phyloP scores from a whole-genome alignment of 2,113 vertebrate species.

The Monarcha castaneiventris region DNA sequence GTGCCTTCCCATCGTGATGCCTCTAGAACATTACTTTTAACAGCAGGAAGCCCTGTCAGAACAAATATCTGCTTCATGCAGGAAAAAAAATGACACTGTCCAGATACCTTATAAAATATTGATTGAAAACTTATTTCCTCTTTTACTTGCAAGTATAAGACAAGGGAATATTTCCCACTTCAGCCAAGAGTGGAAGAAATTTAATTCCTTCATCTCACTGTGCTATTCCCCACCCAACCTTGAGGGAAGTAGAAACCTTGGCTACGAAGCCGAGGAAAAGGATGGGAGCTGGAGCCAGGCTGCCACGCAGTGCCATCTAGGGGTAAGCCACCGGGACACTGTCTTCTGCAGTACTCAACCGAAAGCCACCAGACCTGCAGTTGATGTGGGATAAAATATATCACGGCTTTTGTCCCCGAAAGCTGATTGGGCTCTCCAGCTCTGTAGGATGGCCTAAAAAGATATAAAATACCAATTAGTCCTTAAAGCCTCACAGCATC shows the following conservation, averaged over 20 bases:
- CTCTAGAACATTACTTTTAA: neutral
- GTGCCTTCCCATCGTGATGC: neutral
- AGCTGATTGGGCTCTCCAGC: neutral
- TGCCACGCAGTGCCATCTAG: constrained; percentile 62
- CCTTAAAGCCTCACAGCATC: neutral
- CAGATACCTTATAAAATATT: neutral
- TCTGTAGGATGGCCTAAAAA: neutral
- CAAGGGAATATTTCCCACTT: neutral
- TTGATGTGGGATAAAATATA: neutral
- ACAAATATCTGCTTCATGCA: neutral
- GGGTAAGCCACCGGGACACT: neutral
- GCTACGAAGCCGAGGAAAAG: neutral
- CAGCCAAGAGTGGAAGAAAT: neutral
- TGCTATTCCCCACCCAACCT: neutral
- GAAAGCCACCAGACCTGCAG: neutral
- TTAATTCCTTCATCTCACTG: neutral
- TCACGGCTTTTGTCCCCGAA: neutral
- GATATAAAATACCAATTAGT: neutral
- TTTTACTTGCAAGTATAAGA: neutral
- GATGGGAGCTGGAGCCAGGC: neutral
- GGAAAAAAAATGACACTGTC: neutral
- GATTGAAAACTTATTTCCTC: neutral
- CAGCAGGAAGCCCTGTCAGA: neutral
- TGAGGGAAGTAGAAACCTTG: neutral
- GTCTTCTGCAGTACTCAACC: fast-evolving